Conservation (phyloP, 2,113 vertebrate genomes). For the Calidris pygmaea region DNA sequence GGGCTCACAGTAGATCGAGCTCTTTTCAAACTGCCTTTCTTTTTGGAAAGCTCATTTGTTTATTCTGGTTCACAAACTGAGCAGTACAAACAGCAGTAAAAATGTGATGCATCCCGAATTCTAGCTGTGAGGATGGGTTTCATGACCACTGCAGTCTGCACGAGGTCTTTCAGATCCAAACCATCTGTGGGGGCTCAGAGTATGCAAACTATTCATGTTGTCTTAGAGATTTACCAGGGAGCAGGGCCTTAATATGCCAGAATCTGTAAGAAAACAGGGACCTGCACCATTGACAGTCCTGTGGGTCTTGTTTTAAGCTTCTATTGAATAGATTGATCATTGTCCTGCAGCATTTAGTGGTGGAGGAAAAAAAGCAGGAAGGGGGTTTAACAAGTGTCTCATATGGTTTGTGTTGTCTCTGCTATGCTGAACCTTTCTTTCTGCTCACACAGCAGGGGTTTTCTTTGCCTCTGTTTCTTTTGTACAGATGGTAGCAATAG, state of each 20-base stretch:
- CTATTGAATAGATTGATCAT: slow-evolving; percentile 34
- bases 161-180: slow-evolving; percentile 44
- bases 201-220: slow-evolving; percentile 42
- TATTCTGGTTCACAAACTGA: slow-evolving; percentile 10
- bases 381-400: slow-evolving; percentile 52
- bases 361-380: neutral
- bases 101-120: slow-evolving; percentile 22
- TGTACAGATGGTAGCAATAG: slow-evolving; percentile 66
- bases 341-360: slow-evolving; percentile 16
- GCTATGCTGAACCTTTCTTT: slow-evolving; percentile 48
- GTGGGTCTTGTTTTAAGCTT: slow-evolving; percentile 41
- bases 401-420: slow-evolving; percentile 56
- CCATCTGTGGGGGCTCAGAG: slow-evolving; percentile 30
- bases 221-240: slow-evolving; percentile 28
- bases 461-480: slow-evolving; percentile 59
- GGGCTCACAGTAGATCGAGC: neutral
- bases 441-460: slow-evolving; percentile 50
- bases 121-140: slow-evolving; percentile 25
- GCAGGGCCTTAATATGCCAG: neutral
- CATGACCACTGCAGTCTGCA: slow-evolving; percentile 3
- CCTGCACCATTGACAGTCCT: slow-evolving; percentile 17
- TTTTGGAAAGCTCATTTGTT: neutral
- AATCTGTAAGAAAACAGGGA: slow-evolving; percentile 27
- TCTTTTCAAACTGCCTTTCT: neutral
- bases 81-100: slow-evolving; percentile 16